phyloP scores from a whole-genome alignment of 1,140 invertebrate genomes.

The Atta colombica region DNA sequence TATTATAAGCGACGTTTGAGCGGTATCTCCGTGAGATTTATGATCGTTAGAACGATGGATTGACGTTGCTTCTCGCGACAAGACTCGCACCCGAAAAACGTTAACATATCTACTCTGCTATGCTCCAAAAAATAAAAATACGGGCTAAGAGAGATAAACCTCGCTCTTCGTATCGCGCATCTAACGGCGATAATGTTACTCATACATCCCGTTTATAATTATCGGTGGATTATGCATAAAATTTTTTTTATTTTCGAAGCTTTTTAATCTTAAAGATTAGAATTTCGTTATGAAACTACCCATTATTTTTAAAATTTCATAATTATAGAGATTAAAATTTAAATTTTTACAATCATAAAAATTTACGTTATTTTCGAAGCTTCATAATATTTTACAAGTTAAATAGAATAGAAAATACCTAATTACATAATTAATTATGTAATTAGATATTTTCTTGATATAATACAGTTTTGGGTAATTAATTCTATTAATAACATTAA shows the following conservation, averaged over 20 bases:
- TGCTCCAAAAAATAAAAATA: slow-evolving; percentile 37
- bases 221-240: background rate
- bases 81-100: slow-evolving; percentile 40
- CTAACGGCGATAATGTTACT: slow-evolving; percentile 47
- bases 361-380: background rate
- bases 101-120: slow-evolving; percentile 56
- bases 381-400: background rate
- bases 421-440: background rate
- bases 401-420: too few species aligned
- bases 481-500: slow-evolving; percentile 8
- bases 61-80: background rate
- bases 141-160: slow-evolving; percentile 55
- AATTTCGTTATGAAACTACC: background rate
- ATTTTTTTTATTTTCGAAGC: background rate
- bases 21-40: slow-evolving; percentile 24
- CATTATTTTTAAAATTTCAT: background rate
- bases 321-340: background rate
- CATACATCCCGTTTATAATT: background rate
- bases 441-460: background rate
- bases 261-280: background rate
- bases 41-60: slow-evolving; percentile 32
- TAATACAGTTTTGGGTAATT: background rate
- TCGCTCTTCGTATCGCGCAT: background rate
- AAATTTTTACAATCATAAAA: background rate
- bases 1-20: slow-evolving; percentile 63